Conservation (phyloP, 1,140 invertebrate genomes). For the Palaemon carinicauda region DNA sequence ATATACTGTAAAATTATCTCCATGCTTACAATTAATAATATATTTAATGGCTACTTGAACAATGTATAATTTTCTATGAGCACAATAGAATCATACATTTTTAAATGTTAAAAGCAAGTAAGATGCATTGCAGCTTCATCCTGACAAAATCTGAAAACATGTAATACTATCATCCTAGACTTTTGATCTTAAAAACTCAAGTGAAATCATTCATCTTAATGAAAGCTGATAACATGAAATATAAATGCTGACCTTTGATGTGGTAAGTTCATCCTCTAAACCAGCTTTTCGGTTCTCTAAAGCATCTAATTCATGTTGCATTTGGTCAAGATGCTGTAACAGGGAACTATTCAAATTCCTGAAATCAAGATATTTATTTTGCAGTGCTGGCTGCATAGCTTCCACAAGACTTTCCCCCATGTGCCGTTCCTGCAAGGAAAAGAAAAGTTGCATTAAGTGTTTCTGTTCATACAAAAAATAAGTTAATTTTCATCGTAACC, state of each 20-base stretch:
- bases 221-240: background rate
- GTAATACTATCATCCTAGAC: too few species aligned
- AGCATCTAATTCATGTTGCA: conserved; percentile 72
- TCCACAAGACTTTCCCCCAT: conserved; percentile 73
- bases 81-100: too few species aligned
- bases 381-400: conserved; percentile 69
- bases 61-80: too few species aligned
- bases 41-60: too few species aligned
- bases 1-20: conserved; percentile 13
- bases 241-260: conserved; percentile 67
- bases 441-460: background rate
- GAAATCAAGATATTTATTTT: conserved; percentile 69
- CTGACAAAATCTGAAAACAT: background rate
- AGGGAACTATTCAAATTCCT: conserved; percentile 68
- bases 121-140: too few species aligned
- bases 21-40: too few species aligned
- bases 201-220: too few species aligned
- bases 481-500: too few species aligned
- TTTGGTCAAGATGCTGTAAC: conserved; percentile 71
- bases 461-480: too few species aligned
- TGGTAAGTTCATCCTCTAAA: conserved; percentile 76
- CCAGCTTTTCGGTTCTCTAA: conserved; percentile 73
- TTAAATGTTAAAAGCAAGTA: too few species aligned
- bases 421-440: conserved; percentile 67
- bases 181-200: too few species aligned